Evolutionary conservation across 2,888 invertebrate species (phyloP).

Genomic region (Timema podura): DNA sequence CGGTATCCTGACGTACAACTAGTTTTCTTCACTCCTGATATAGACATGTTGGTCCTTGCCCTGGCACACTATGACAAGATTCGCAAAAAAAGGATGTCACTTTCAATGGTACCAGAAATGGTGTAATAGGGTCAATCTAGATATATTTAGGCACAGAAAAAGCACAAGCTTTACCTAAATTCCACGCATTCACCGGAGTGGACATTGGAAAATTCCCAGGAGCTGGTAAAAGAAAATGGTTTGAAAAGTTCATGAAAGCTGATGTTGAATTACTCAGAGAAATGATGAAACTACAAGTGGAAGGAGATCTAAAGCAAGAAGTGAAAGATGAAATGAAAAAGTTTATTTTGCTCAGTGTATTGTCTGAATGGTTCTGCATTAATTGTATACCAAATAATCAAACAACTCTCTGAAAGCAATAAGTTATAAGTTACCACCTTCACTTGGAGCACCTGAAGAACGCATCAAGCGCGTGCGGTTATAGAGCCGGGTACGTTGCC

Average conservation of each 20-base stretch:
- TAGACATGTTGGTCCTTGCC: background rate
- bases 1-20: background rate
- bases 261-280: background rate
- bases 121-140: background rate
- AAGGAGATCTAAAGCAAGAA: background rate
- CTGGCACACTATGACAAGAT: constrained; percentile 2
- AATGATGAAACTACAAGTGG: background rate
- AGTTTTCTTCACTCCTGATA: constrained; percentile 6
- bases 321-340: constrained; percentile 1
- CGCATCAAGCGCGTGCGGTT: background rate
- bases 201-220: constrained; percentile 7
- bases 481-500: constrained; percentile 1
- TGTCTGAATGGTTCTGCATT: background rate
- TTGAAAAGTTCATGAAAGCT: background rate
- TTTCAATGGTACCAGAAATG: background rate
- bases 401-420: constrained; percentile 11
- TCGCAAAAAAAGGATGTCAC: background rate
- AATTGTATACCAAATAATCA: background rate
- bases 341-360: background rate
- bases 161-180: background rate
- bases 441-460: background rate
- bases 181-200: background rate
- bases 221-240: background rate
- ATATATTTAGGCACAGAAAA: background rate
- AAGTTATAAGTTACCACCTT: background rate